These are phyloP conservation scores for Parascotia fuliginaria DNA, from an alignment of 2,888 invertebrate genomes.

Conservation along the genomic window DNA sequence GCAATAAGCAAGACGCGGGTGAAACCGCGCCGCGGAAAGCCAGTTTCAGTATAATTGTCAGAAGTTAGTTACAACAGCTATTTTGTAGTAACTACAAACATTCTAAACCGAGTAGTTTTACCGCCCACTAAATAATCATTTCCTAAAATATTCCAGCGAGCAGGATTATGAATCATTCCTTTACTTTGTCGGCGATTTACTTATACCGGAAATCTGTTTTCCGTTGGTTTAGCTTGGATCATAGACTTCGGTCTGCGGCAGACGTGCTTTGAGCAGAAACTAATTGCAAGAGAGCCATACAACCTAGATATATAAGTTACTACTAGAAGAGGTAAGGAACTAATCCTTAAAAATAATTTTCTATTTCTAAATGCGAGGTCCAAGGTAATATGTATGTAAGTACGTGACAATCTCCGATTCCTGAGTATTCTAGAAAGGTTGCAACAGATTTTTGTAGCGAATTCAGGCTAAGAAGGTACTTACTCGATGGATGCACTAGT, in stretches of 20 bases:
- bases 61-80: no score
- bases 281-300: constrained; percentile 80
- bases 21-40: no score
- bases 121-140: constrained; percentile 32
- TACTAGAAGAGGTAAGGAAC: not conserved
- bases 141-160: constrained; percentile 27
- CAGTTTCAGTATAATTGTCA: no score
- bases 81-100: constrained; percentile 7
- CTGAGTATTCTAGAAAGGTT: no score
- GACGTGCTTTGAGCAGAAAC: constrained; percentile 83
- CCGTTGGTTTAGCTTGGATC: constrained; percentile 73
- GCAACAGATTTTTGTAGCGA: no score
- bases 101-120: constrained; percentile 17
- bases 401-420: no score
- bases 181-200: constrained; percentile 57
- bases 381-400: no score
- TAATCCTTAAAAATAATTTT: not conserved
- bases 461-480: no score
- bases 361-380: not conserved
- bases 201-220: constrained; percentile 68
- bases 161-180: constrained; percentile 51
- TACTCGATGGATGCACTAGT: no score
- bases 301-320: constrained; percentile 55
- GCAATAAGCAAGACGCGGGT: no score
- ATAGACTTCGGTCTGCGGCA: constrained; percentile 76